Base-by-base conservation (phyloP, 2,113 vertebrate species). In the Carassius carassius region DNA sequence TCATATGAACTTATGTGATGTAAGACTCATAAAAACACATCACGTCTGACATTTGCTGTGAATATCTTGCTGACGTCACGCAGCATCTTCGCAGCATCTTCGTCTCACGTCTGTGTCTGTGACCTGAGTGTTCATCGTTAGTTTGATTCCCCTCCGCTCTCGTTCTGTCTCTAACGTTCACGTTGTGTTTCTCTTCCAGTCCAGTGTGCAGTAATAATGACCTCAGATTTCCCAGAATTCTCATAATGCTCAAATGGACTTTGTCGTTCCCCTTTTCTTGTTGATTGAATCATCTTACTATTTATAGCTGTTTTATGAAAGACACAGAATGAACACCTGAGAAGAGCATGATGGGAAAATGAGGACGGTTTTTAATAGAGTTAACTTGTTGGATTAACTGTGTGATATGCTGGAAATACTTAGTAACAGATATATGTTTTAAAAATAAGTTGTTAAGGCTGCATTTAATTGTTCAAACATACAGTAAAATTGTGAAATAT, bases 171-270 rank as follows among this genome's bases (percentile, higher is more conserved):
- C 88, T 49, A 70, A 82, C 56, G 29, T 82, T 41, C 72, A 67
- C 58, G 44, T 82, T 23, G 87, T 11, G 44, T 86, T 81, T 84
- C 78, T 84, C 74, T 88, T 84, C 87, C 87, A 84, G 63, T 86
- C 73, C 35, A 49, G 25, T 84, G 82, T 88, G 82, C 87, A 88
- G 85, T 86, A 73, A 88, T 86, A 88, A 88, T 86, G 87, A 88
- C 78, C 82, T 78, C 60, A 81, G 79, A 77, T 82, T 76, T 82
- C 70, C 70, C 78, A 76, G 51, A 78, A 78, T 78, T 14, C 76
- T 13, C 76, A 32, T 77, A 77, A 77, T 81, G 63, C 80, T 63
- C 32, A 70, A 58, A 19, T 19, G 41, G 47, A 81, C 62, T 0
- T 4, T 65, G 76, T 70, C 49, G 12, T 54, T 35, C 41, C 35